Conservation (phyloP, 1,140 invertebrate genomes). For the Musca vetustissima region DNA sequence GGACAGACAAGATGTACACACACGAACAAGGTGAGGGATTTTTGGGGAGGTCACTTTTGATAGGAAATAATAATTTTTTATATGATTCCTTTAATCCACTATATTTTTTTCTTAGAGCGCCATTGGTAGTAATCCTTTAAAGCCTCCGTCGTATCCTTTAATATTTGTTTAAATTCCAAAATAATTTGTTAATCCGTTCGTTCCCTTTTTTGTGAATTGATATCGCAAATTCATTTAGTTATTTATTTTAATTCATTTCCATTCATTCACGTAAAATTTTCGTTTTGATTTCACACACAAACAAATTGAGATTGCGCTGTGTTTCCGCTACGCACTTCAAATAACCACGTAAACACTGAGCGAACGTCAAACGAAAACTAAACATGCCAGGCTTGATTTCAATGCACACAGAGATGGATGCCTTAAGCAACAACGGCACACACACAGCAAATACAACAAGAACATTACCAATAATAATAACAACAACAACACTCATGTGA, state of each 20-base stretch:
- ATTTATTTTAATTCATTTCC: neutral
- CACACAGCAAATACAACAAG: slow-evolving; percentile 10
- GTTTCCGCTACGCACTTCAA: slow-evolving; percentile 37
- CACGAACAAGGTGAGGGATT: no score
- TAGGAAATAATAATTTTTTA: neutral
- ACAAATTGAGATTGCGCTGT: neutral
- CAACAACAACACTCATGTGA: neutral
- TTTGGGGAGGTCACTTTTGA: neutral
- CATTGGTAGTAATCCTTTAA: neutral
- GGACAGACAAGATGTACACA: no score
- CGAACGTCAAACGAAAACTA: slow-evolving; percentile 53
- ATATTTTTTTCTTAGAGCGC: neutral
- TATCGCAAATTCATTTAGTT: no score
- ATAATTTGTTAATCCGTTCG: no score
- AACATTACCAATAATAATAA: slow-evolving; percentile 20
- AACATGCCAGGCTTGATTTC: slow-evolving; percentile 35
- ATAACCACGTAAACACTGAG: slow-evolving; percentile 33
- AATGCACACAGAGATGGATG: slow-evolving; percentile 24
- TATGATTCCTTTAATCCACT: neutral
- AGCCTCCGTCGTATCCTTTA: neutral
- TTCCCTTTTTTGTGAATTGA: no score
- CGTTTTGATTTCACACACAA: neutral
- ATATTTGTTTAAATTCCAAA: no score
- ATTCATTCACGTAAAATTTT: neutral
- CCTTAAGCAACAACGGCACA: slow-evolving; percentile 9